phyloP scores from a whole-genome alignment of 2,113 vertebrate species.

The Glareola pratincola region DNA sequence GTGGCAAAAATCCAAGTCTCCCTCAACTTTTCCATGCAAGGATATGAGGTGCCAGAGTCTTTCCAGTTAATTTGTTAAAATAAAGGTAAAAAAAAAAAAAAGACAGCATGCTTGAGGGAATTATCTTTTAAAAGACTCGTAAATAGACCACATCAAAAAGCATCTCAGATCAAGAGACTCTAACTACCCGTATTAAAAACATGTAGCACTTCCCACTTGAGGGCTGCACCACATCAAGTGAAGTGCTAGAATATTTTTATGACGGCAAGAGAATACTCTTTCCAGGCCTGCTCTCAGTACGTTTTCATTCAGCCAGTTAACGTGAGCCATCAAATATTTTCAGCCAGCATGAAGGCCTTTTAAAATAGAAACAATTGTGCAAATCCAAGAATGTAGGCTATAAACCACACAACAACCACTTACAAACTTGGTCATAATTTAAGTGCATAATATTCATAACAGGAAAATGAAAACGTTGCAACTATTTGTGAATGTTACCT shows the following conservation, averaged over 20 bases:
- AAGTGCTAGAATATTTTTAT: neutral
- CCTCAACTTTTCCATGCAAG: neutral
- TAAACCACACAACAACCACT: neutral
- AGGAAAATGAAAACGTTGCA: neutral
- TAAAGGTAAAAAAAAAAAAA: neutral
- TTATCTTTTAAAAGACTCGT: neutral
- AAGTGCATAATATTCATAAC: neutral
- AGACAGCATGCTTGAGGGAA: neutral
- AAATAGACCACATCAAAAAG: neutral
- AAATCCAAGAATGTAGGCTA: neutral
- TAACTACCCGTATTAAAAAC: neutral
- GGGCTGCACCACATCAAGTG: neutral
- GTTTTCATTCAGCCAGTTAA: neutral
- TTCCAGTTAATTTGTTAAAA: neutral
- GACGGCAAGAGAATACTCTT: neutral
- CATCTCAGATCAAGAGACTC: neutral
- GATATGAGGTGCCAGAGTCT: neutral
- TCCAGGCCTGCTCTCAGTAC: neutral
- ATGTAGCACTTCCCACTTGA: neutral
- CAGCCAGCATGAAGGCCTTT: neutral
- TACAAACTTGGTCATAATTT: neutral
- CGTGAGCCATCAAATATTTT: neutral
- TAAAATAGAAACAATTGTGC: neutral
- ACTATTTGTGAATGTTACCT: neutral
- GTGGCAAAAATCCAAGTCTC: neutral